These are phyloP conservation scores for Lamellibrachia satsuma DNA, from an alignment of 2,888 invertebrate genomes.

Conservation along the genomic window DNA sequence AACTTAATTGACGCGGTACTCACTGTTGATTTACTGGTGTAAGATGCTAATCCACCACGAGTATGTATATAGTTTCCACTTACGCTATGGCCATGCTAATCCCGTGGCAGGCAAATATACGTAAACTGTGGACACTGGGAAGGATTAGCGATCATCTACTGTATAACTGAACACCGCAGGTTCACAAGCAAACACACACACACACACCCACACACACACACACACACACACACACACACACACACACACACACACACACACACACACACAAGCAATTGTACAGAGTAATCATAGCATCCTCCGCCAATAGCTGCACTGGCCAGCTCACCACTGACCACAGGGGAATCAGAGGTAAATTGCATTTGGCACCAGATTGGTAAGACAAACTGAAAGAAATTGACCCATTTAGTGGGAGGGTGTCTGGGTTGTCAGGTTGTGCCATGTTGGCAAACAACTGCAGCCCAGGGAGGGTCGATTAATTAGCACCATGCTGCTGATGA, in stretches of 20 bases:
- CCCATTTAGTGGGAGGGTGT: background rate
- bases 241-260: no score
- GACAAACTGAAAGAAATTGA: background rate
- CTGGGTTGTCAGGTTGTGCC: background rate
- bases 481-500: background rate
- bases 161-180: background rate
- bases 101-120: background rate
- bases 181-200: background rate
- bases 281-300: background rate
- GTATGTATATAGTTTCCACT: conserved; percentile 10
- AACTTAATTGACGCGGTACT: background rate
- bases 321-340: background rate
- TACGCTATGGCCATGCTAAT: background rate
- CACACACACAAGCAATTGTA: background rate
- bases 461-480: background rate
- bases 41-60: background rate
- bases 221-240: no score
- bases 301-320: background rate
- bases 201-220: no score
- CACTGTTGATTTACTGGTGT: background rate
- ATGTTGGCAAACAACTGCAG: background rate
- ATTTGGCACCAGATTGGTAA: background rate
- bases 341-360: background rate
- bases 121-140: background rate
- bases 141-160: background rate